These are phyloP conservation scores for Nycticebus coucang DNA, from an alignment of 2,113 vertebrate genomes.

Conservation along the genomic window DNA sequence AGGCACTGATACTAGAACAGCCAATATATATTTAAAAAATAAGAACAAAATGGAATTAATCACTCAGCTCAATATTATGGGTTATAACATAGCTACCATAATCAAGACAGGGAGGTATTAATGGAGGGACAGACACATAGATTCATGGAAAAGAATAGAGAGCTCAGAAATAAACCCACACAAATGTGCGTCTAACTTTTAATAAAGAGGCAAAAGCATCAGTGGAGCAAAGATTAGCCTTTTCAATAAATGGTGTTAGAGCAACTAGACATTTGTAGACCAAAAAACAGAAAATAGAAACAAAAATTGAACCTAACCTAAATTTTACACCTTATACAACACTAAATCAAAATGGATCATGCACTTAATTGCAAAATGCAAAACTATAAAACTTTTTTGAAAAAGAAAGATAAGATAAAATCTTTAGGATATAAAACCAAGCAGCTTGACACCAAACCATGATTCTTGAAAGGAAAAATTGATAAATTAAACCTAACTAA, in stretches of 20 bases:
- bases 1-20: not conserved
- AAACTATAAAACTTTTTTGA: not conserved
- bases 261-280: not conserved
- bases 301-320: not conserved
- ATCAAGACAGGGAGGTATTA: not conserved
- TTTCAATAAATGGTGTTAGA: not conserved
- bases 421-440: not conserved
- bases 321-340: not conserved
- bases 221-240: not conserved
- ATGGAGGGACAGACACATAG: not conserved
- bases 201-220: constrained; percentile 1
- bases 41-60: not conserved
- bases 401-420: not conserved
- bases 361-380: not conserved
- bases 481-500: not conserved
- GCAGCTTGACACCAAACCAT: not conserved
- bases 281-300: not conserved
- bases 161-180: not conserved
- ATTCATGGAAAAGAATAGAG: not conserved
- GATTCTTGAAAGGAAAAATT: not conserved
- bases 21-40: not conserved
- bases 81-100: not conserved
- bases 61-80: not conserved
- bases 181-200: not conserved
- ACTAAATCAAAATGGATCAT: not conserved